phyloP scores from a whole-genome alignment of 2,888 invertebrate species.

The Cylloceria caligata region DNA sequence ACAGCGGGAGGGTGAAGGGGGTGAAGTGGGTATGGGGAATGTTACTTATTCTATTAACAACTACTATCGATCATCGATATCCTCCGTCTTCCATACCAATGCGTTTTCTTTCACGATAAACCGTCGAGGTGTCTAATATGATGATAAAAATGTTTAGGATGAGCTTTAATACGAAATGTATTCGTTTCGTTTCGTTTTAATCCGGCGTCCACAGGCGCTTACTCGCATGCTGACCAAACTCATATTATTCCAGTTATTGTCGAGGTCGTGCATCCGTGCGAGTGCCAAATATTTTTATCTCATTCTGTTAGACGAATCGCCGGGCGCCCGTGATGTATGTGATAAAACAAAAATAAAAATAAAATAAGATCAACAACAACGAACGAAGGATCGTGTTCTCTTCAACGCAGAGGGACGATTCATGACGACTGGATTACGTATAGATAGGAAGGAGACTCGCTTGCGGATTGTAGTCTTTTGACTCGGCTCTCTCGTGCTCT shows the following conservation, averaged over 20 bases:
- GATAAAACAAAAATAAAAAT: conserved; percentile 45
- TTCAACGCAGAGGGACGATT: conserved; percentile 76
- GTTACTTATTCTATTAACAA: conserved; percentile 77
- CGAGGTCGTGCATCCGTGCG: conserved; percentile 80
- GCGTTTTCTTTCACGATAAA: conserved; percentile 42
- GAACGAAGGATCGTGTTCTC: conserved; percentile 39
- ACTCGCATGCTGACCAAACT: conserved; percentile 68
- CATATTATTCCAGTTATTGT: conserved; percentile 82
- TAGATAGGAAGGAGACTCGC: conserved; percentile 69
- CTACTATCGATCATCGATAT: conserved; percentile 77
- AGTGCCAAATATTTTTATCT: conserved; percentile 67
- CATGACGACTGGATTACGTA: conserved; percentile 74
- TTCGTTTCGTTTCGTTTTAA: conserved; percentile 26
- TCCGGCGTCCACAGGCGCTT: conserved; percentile 14
- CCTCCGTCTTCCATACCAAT: conserved; percentile 70
- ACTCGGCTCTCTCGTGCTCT: conserved; percentile 57
- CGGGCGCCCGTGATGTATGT: conserved; percentile 34
- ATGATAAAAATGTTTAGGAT: conserved; percentile 54
- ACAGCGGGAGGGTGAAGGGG: conserved; percentile 28
- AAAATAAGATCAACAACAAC: not conserved
- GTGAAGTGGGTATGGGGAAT: conserved; percentile 65
- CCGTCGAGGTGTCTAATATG: conserved; percentile 56
- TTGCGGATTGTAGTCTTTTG: conserved; percentile 60
- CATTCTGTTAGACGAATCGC: conserved; percentile 17
- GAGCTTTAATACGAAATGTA: conserved; percentile 37